A percentile compares a stretch with the other conserved stretches of the same genome.
Conservation (phyloP, 1,140 invertebrate genomes). For the Papilio helenus region DNA sequence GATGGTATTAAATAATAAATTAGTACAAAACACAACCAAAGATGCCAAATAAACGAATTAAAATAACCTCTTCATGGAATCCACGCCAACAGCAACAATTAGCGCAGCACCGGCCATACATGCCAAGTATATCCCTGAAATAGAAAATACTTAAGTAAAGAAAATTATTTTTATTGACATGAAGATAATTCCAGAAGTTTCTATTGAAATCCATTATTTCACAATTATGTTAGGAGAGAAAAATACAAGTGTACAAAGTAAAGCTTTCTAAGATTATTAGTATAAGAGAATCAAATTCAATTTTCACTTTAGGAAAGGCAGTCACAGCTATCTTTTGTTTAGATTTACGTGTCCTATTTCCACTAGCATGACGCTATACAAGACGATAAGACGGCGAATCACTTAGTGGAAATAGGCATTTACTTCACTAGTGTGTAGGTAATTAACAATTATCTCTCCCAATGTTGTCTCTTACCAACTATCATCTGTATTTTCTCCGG, state of each 20-base stretch:
- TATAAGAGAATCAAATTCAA: too few species aligned
- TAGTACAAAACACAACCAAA: neutral
- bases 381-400: too few species aligned
- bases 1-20: slow-evolving; percentile 55
- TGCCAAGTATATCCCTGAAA: slow-evolving; percentile 89
- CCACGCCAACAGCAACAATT: slow-evolving; percentile 90
- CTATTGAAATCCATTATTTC: neutral
- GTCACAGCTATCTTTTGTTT: too few species aligned
- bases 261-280: too few species aligned
- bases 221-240: too few species aligned
- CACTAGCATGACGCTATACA: neutral
- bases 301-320: too few species aligned
- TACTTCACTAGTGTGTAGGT: neutral
- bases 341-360: too few species aligned
- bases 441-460: neutral
- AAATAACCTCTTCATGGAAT: slow-evolving; percentile 88
- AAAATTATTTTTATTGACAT: neutral
- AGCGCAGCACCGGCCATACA: slow-evolving; percentile 89
- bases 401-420: neutral
- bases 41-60: neutral
- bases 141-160: slow-evolving; percentile 1
- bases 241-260: too few species aligned
- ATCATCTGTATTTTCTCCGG: slow-evolving; percentile 88
- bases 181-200: neutral
- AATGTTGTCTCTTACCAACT: slow-evolving; percentile 64